These are phyloP conservation scores for Smittia sp. DNA, from an alignment of 2,888 invertebrate genomes.

Conservation along the genomic window DNA sequence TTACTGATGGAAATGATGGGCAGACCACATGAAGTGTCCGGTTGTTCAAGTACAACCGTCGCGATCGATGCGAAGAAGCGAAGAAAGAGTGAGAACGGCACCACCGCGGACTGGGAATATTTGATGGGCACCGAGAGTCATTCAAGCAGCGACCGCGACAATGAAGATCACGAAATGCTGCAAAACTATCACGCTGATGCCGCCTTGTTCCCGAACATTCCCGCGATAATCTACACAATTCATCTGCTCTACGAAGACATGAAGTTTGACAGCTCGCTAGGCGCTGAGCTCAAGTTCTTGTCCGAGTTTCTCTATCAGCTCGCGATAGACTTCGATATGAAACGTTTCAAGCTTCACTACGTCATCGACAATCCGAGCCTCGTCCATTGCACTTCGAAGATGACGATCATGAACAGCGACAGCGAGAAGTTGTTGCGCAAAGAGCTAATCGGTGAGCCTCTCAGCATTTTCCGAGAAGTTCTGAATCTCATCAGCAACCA, in stretches of 20 bases:
- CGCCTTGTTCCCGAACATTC: constrained; percentile 68
- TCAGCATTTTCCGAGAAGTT: constrained; percentile 70
- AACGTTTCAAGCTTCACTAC: constrained; percentile 74
- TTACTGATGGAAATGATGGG: constrained; percentile 54
- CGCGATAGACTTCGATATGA: constrained; percentile 70
- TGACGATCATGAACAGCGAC: constrained; percentile 54
- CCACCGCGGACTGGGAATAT: constrained; percentile 79
- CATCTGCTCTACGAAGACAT: constrained; percentile 90
- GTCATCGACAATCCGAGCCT: constrained; percentile 81
- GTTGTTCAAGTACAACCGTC: constrained; percentile 50
- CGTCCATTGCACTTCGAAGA: constrained; percentile 46
- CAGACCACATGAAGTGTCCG: constrained; percentile 45
- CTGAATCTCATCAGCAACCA: constrained; percentile 61
- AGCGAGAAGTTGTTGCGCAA: constrained; percentile 62
- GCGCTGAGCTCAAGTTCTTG: constrained; percentile 65
- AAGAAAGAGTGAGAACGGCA: constrained; percentile 70
- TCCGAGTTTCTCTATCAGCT: constrained; percentile 72
- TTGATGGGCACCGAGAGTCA: constrained; percentile 56
- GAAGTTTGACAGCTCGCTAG: constrained; percentile 72
- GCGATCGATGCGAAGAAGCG: constrained; percentile 68
- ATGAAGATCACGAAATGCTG: constrained; percentile 41
- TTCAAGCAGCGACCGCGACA: constrained; percentile 44
- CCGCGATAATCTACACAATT: constrained; percentile 73
- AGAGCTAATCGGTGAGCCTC: constrained; percentile 56
- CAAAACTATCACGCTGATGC: constrained; percentile 55